Conservation (phyloP, 2,888 invertebrate genomes). For the Epinotia ramella region DNA sequence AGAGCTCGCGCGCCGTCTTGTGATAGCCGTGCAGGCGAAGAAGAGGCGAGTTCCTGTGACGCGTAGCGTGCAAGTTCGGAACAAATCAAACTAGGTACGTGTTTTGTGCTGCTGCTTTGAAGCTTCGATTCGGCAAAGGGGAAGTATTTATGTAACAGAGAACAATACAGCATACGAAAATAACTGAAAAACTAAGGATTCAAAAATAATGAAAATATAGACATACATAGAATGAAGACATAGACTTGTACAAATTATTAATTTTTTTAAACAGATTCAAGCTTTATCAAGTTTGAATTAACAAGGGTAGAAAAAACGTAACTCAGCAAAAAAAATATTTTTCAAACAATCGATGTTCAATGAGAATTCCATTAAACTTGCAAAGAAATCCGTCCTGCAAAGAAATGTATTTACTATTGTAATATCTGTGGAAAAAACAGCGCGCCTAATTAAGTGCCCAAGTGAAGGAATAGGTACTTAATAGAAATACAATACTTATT, state of each 20-base stretch:
- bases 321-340: too few relatives aligned
- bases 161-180: not conserved
- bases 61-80: constrained; percentile 66
- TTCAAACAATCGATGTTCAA: too few relatives aligned
- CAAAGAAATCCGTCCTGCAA: not conserved
- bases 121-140: constrained; percentile 63
- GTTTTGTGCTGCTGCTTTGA: constrained; percentile 66
- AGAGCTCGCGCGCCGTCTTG: too few relatives aligned
- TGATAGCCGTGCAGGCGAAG: too few relatives aligned
- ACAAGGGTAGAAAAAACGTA: too few relatives aligned
- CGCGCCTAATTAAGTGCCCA: not conserved
- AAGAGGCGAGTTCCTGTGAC: constrained; percentile 67
- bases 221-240: too few relatives aligned
- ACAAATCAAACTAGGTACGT: constrained; percentile 80
- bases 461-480: not conserved
- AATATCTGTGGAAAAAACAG: too few relatives aligned
- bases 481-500: too few relatives aligned
- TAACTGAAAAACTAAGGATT: not conserved
- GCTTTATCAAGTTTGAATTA: too few relatives aligned
- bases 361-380: not conserved
- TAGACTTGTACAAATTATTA: too few relatives aligned
- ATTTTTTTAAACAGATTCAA: too few relatives aligned
- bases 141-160: constrained; percentile 54
- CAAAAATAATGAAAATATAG: not conserved
- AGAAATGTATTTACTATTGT: not conserved